These are phyloP conservation scores for Aeoliscus strigatus DNA, from an alignment of 2,797 vertebrate species.

Conservation along the genomic window DNA sequence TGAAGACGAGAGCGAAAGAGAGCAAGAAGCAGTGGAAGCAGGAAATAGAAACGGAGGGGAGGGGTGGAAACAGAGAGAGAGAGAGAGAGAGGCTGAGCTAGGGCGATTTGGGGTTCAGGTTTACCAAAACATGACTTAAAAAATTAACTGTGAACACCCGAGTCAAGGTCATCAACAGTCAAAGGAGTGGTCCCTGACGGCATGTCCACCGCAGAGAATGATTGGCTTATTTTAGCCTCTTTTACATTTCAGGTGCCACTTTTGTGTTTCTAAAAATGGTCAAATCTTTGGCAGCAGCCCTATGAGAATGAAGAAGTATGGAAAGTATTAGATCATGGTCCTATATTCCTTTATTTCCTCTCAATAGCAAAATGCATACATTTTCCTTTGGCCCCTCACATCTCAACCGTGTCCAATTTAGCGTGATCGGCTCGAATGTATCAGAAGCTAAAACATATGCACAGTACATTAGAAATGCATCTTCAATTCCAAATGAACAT, in stretches of 20 bases:
- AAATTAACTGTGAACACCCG: constrained; percentile 60
- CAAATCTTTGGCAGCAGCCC: constrained; percentile 32
- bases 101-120: constrained; percentile 67
- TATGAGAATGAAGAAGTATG: constrained; percentile 43
- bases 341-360: constrained; percentile 31
- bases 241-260: constrained; percentile 51
- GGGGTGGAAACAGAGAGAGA: constrained; percentile 47
- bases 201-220: constrained; percentile 55
- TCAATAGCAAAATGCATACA: constrained; percentile 40
- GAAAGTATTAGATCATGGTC: constrained; percentile 60
- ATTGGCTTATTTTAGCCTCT: too few species aligned
- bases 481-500: too few species aligned
- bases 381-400: constrained; percentile 38
- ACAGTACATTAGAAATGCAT: too few species aligned
- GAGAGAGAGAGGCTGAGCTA: constrained; percentile 39
- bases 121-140: constrained; percentile 71
- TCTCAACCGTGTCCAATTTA: too few species aligned
- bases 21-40: constrained; percentile 46
- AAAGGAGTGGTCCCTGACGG: constrained; percentile 47
- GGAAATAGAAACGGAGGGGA: constrained; percentile 34
- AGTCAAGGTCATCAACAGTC: constrained; percentile 43
- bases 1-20: constrained; percentile 36
- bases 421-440: too few species aligned
- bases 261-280: constrained; percentile 42
- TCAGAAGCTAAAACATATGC: too few species aligned